phyloP scores from a whole-genome alignment of 2,113 vertebrate species.

The Nibea albiflora region DNA sequence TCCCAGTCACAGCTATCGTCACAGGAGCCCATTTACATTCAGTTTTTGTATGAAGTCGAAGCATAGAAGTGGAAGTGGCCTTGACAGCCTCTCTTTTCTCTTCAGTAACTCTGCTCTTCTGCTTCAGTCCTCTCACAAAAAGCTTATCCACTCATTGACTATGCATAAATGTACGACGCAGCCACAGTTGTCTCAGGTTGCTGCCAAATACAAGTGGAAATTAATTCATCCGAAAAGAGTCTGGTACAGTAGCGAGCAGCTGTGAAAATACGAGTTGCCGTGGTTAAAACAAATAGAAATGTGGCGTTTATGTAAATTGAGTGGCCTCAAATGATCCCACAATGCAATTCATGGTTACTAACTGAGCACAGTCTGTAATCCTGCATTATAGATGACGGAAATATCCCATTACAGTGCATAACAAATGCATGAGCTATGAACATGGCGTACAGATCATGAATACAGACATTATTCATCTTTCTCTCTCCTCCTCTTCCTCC shows the following conservation, averaged over 20 bases:
- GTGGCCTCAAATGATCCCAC: not conserved
- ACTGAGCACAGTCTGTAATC: not conserved
- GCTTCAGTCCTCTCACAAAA: conserved; percentile 32
- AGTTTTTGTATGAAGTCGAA: conserved; percentile 43
- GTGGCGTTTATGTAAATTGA: not conserved
- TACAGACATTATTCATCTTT: not conserved
- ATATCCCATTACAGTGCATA: not conserved
- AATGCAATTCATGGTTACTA: not conserved
- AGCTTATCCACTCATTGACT: conserved; percentile 32
- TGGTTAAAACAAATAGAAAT: not conserved
- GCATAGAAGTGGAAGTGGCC: conserved; percentile 30
- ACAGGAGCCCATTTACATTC: conserved; percentile 43
- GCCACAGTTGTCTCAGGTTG: conserved; percentile 9
- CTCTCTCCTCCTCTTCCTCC: not conserved
- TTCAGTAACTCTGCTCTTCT: conserved; percentile 21
- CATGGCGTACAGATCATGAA: not conserved
- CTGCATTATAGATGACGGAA: not conserved
- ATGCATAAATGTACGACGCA: conserved; percentile 26
- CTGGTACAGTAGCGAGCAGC: not conserved
- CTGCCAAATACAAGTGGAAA: not conserved
- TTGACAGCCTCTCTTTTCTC: conserved; percentile 34
- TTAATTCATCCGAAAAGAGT: not conserved
- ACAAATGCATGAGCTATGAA: not conserved
- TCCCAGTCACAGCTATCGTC: conserved; percentile 45
- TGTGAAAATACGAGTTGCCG: not conserved